Conservation (phyloP, 2,797 vertebrate species). For the Diceros bicornis region DNA sequence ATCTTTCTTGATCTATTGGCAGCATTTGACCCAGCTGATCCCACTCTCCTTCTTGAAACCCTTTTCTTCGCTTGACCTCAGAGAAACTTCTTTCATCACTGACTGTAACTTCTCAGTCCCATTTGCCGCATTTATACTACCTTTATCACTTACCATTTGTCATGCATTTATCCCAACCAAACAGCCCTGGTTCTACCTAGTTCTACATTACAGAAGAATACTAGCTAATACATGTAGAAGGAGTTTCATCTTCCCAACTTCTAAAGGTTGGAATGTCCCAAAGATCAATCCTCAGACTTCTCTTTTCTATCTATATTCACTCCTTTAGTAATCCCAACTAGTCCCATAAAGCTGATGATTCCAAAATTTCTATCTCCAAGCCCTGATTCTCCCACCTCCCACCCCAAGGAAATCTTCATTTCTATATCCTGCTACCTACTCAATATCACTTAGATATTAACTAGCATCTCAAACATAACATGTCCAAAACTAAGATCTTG, state of each 20-base stretch:
- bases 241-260: neutral
- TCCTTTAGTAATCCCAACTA: neutral
- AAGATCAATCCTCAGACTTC: neutral
- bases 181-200: no score
- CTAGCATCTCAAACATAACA: neutral
- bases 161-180: no score
- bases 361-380: neutral
- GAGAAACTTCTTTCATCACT: neutral
- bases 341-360: neutral
- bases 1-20: neutral
- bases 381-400: neutral
- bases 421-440: neutral
- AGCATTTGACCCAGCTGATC: neutral
- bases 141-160: no score
- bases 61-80: neutral
- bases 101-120: neutral
- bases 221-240: no score
- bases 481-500: neutral
- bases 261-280: neutral
- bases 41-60: neutral
- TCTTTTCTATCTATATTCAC: neutral
- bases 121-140: neutral
- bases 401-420: neutral
- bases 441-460: neutral
- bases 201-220: no score